These are phyloP conservation scores for Drosophila phalerata DNA, from an alignment of 2,888 invertebrate genomes.

Conservation along the genomic window DNA sequence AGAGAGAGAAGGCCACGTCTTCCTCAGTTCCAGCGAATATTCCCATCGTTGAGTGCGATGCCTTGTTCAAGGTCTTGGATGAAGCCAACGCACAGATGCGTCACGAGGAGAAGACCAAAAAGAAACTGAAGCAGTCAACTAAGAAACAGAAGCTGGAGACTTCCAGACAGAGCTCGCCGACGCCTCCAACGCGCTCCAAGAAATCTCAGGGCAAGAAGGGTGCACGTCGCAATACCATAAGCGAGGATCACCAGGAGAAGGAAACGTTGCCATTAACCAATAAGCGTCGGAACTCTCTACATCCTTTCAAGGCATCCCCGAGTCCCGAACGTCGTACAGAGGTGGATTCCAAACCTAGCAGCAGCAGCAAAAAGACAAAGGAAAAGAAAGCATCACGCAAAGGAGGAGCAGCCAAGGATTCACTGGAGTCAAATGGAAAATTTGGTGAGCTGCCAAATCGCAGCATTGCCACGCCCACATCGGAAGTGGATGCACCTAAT, in stretches of 20 bases:
- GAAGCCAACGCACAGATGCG: constrained; percentile 48
- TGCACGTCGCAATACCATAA: constrained; percentile 28
- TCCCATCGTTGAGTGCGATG: constrained; percentile 58
- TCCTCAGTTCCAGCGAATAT: not conserved
- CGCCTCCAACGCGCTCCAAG: constrained; percentile 14
- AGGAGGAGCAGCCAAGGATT: constrained; percentile 22
- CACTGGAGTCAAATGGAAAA: constrained; percentile 36
- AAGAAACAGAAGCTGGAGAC: constrained; percentile 35
- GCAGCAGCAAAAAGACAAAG: constrained; percentile 27
- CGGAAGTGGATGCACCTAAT: constrained; percentile 71
- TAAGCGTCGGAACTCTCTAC: constrained; percentile 58
- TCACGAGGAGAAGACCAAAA: constrained; percentile 59
- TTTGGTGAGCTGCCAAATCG: constrained; percentile 7
- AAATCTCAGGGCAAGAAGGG: constrained; percentile 20
- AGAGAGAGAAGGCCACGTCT: constrained; percentile 18
- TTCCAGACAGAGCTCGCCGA: not conserved
- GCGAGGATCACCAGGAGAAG: constrained; percentile 46
- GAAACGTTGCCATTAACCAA: not conserved
- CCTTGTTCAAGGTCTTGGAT: constrained; percentile 64
- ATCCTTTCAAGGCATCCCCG: constrained; percentile 48
- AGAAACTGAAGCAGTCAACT: constrained; percentile 43
- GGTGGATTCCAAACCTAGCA: constrained; percentile 24
- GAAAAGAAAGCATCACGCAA: constrained; percentile 31
- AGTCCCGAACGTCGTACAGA: constrained; percentile 31
- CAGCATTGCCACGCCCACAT: constrained; percentile 29